Base-by-base conservation (phyloP, 2,888 invertebrate species). In the Eretmocerus hayati region DNA sequence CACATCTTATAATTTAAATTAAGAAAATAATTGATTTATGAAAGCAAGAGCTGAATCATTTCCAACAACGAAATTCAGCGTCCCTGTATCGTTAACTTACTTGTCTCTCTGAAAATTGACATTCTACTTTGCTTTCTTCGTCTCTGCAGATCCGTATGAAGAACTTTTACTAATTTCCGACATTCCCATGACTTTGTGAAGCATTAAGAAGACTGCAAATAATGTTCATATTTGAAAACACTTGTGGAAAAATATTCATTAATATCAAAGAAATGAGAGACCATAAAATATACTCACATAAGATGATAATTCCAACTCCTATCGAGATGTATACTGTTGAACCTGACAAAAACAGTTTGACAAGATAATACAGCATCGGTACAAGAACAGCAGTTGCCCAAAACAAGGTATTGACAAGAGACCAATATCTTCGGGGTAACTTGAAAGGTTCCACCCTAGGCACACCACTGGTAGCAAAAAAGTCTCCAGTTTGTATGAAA, bases 81-180 rank as follows among this genome's bases (percentile, higher is more conserved):
- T n/a, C n/a, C n/a, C n/a, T n/a, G n/a, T n/a, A n/a, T n/a, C n/a
- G n/a, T n/a, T n/a, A n/a, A n/a, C n/a, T n/a, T n/a, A n/a, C n/a
- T n/a, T 48, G 40, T 26, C 37, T 46, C 42, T 13, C 20, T 42
- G 26, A 45, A 42, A 45, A 52, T 40, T 42, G 33, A 45, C 32
- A 9, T 41, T 20, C 50, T 45, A 72, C 48, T 71, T 62, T 45
- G 55, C 60, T 58, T 74, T 73, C 66, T 78, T 79, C 59, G 77
- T 75, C 51, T 78, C 77, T 55, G 74, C 77, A 43, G 79, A 75
- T 54, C 90, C 90, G 66, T 90, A 91, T 5, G 84, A 84, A 22
- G 90, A 90, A 32, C 83, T 86, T 72, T 87, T 85, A 65, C 85
- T 87, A 60, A 90, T 89, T 72, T 89, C 83, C 2, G 90, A 87